Conservation (phyloP, 2,888 invertebrate genomes). For the Ferdinandea cuprea region DNA sequence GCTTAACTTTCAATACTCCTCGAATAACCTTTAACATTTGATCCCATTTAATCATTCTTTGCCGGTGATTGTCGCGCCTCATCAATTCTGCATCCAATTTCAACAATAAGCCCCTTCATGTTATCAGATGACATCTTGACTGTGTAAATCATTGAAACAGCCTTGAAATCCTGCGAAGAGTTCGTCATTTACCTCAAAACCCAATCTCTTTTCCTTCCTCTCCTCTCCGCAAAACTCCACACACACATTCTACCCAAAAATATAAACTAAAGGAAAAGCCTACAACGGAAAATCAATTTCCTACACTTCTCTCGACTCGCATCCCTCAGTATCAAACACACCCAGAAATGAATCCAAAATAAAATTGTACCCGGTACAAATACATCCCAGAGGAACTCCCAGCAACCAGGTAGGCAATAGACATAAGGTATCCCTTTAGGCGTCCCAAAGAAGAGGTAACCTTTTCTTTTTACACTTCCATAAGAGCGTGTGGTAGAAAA, state of each 20-base stretch:
- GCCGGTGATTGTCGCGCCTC: conserved; percentile 22
- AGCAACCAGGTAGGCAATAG: conserved; percentile 65
- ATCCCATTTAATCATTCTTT: conserved; percentile 27
- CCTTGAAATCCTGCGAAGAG: conserved; percentile 26
- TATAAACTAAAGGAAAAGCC: conserved; percentile 18
- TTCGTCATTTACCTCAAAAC: too few relatives aligned
- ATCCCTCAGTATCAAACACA: background rate
- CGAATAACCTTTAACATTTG: conserved; percentile 25
- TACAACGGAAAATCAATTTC: conserved; percentile 65
- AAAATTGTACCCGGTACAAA: conserved; percentile 40
- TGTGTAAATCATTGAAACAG: conserved; percentile 25
- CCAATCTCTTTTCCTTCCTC: background rate
- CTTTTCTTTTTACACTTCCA: conserved; percentile 23
- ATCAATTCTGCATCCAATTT: conserved; percentile 40
- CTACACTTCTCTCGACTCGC: background rate
- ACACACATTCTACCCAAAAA: too few relatives aligned
- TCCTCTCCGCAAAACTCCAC: background rate
- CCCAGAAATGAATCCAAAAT: background rate
- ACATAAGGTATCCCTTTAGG: conserved; percentile 59
- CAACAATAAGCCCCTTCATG: conserved; percentile 38
- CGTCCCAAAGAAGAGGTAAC: conserved; percentile 16
- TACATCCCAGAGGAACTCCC: conserved; percentile 57
- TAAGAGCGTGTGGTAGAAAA: conserved; percentile 15
- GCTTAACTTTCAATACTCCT: too few relatives aligned
- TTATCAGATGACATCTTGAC: conserved; percentile 35